phyloP scores from a whole-genome alignment of 2,797 vertebrate genomes.

The Spondyliosoma cantharus region DNA sequence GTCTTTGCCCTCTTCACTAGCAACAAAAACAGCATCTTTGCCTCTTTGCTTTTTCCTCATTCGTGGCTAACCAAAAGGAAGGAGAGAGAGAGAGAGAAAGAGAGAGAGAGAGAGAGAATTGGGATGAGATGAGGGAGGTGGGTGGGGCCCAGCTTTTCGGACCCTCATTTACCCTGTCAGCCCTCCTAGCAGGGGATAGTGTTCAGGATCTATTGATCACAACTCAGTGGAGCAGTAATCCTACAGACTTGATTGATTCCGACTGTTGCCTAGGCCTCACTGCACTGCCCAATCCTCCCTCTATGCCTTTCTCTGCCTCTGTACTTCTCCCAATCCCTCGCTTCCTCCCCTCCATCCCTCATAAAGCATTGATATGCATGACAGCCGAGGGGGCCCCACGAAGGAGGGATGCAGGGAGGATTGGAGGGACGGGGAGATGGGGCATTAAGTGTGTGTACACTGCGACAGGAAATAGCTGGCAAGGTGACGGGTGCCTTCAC shows the following conservation, averaged over 20 bases:
- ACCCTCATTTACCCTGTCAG: conserved; percentile 87
- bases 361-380: conserved; percentile 87
- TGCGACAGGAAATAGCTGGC: conserved; percentile 80
- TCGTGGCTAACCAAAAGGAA: conserved; percentile 58
- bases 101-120: conserved; percentile 43
- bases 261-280: conserved; percentile 84
- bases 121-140: conserved; percentile 65
- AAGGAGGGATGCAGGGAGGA: conserved; percentile 74
- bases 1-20: conserved; percentile 72
- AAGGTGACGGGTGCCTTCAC: conserved; percentile 78
- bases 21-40: conserved; percentile 72
- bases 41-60: conserved; percentile 76
- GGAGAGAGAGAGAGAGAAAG: conserved; percentile 38
- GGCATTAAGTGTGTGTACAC: conserved; percentile 79
- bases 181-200: conserved; percentile 82
- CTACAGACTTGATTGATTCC: conserved; percentile 87
- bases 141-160: conserved; percentile 74
- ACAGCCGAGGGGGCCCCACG: conserved; percentile 74
- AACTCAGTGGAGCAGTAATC: conserved; percentile 88
- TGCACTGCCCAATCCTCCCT: conserved; percentile 83
- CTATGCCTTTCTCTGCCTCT: conserved; percentile 66
- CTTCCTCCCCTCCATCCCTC: conserved; percentile 70
- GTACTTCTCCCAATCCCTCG: conserved; percentile 63
- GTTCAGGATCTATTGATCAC: conserved; percentile 90
- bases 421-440: conserved; percentile 67